phyloP scores from a whole-genome alignment of 2,888 invertebrate species.

The Merodon equestris region DNA sequence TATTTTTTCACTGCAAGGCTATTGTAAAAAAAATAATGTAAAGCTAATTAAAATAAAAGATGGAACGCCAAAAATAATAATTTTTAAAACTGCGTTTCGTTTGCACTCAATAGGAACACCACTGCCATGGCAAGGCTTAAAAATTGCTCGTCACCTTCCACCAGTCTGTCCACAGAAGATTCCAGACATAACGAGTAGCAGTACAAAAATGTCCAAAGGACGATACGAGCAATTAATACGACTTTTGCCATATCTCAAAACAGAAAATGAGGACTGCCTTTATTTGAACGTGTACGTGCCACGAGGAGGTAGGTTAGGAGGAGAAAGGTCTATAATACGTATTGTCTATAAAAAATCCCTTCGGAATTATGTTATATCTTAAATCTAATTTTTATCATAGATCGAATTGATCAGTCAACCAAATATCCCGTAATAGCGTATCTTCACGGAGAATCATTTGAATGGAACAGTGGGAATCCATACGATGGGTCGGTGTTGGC shows the following conservation, averaged over 20 bases:
- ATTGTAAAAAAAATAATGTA: too few species aligned
- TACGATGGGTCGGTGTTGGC: conserved; percentile 97
- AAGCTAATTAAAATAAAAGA: too few species aligned
- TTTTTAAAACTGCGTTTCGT: background rate
- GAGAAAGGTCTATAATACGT: too few species aligned
- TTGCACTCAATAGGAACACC: conserved; percentile 82
- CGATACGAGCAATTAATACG: conserved; percentile 86
- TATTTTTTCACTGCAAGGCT: too few species aligned
- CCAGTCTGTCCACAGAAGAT: conserved; percentile 93
- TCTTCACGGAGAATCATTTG: conserved; percentile 96
- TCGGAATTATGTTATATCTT: too few species aligned
- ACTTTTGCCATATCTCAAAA: conserved; percentile 84
- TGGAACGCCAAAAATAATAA: too few species aligned
- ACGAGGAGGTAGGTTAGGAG: conserved; percentile 88
- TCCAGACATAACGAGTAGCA: conserved; percentile 82
- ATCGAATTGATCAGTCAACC: conserved; percentile 78
- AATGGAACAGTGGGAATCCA: conserved; percentile 98
- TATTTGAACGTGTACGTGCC: conserved; percentile 96
- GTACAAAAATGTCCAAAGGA: conserved; percentile 82
- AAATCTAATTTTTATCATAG: conserved; percentile 46
- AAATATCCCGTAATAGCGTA: conserved; percentile 93
- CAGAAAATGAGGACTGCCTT: conserved; percentile 92
- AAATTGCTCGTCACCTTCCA: conserved; percentile 85
- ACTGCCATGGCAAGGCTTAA: conserved; percentile 87
- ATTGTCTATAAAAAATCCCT: too few species aligned